Percentiles rank a stretch among this genome's conserved stretches.
Conservation (phyloP, 53 echinoderm and acorn worm genomes). For the Pentamera pediparva region DNA sequence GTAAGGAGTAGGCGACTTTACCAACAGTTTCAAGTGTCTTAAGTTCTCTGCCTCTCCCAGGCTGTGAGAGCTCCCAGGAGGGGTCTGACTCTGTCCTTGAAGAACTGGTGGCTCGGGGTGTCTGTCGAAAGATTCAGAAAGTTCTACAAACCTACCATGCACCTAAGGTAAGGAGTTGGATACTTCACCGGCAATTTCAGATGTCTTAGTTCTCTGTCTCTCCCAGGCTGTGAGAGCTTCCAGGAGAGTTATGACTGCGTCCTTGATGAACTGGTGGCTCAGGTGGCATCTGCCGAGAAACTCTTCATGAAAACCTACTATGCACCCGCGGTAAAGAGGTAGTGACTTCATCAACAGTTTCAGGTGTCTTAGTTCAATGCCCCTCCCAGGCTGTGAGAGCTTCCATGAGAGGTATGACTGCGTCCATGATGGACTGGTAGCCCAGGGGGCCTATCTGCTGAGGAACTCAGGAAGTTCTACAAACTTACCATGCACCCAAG, state of each 20-base stretch:
- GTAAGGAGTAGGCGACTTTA: constrained; percentile 86
- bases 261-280: constrained; percentile 45
- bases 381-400: constrained; percentile 55
- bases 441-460: constrained; percentile 67
- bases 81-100: constrained; percentile 4
- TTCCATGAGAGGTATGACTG: constrained; percentile 15
- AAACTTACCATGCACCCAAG: constrained; percentile 73
- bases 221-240: constrained; percentile 52
- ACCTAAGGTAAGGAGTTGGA: constrained; percentile 75
- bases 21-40: constrained; percentile 76
- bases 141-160: constrained; percentile 57
- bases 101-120: constrained; percentile 48
- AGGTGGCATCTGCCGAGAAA: constrained; percentile 69
- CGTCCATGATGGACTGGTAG: constrained; percentile 35
- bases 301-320: constrained; percentile 53
- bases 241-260: constrained; percentile 18
- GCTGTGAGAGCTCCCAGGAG: constrained; percentile 33
- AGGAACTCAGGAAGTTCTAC: constrained; percentile 60
- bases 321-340: constrained; percentile 77
- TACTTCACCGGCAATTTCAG: constrained; percentile 88
- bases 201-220: constrained; percentile 56
- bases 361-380: constrained; percentile 58
- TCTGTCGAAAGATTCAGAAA: constrained; percentile 72
- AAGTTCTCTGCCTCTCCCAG: constrained; percentile 65
- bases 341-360: constrained; percentile 90